Base-by-base conservation (phyloP, 2,113 vertebrate genomes). In the Caranx melampygus region DNA sequence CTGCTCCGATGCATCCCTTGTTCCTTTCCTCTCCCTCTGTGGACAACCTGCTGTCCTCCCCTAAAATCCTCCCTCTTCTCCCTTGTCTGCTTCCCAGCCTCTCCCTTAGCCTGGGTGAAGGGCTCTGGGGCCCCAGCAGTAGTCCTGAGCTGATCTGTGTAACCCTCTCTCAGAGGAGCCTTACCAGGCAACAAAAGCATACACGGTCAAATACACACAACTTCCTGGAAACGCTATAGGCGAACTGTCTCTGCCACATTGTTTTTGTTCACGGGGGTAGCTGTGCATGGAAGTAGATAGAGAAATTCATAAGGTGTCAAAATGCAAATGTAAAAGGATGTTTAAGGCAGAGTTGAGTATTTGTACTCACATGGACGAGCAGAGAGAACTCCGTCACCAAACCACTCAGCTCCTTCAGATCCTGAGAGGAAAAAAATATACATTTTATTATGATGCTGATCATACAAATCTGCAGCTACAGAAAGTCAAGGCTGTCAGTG, bases 331-430 rank as follows among this genome's bases (percentile, higher is more conserved):
- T 15, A 34, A 54, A 4, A 26, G 33, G 40, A 74, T 21, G 45
- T 16, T 52, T 35, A 64, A 37, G 35, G 72, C 6, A 45, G 66
- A 72, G 55, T n/a, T 21, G 16, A 72, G 59, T 40, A 78, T 74
- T 88, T 26, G 87, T 94, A 99, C 98, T 98, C 93, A 99, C 98
- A 21, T 94, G 95, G 81, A 99, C 97, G 45, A 97, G 92, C 61
- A 96, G 52, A 49, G 96, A 96, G 92, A 99, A 96, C 73, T 98
- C 96, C 40, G 95, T 97, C 88, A 99, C 96, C 94, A 99, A 85
- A 57, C 96, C 94, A 72, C 92, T 95, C 81, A 99, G 95, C 87
- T 96, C 95, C 91, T 96, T 94, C 90, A 99, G 95, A 65, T 97
- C 96, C 98, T 99, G 82, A 71, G 93, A 91, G 37, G 57, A 37